Percentiles rank a stretch among this genome's conserved stretches.
phyloP scores from a whole-genome alignment of 2,113 vertebrate genomes.

The Balaeniceps rex region DNA sequence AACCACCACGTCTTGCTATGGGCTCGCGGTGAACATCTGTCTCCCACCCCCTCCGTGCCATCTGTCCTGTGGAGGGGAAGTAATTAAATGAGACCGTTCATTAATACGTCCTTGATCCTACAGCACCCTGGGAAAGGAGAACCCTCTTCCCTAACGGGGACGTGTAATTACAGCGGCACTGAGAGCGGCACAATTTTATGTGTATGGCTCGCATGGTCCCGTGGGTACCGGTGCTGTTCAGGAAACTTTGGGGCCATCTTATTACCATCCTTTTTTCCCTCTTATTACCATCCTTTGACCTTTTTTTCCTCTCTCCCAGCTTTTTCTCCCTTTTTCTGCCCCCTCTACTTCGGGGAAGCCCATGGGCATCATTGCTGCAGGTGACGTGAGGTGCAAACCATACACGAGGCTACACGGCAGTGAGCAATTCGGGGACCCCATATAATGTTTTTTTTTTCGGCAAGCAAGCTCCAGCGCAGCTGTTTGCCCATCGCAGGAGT shows the following conservation, averaged over 20 bases:
- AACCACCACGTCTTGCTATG: background rate
- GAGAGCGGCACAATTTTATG: background rate
- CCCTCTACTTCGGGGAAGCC: background rate
- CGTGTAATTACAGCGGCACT: background rate
- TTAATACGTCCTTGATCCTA: background rate
- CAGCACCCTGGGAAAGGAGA: background rate
- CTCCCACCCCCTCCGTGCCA: background rate
- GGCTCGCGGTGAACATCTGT: background rate
- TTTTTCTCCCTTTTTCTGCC: background rate
- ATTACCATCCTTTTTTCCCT: background rate
- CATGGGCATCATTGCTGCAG: rapidly evolving
- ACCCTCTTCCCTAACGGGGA: background rate
- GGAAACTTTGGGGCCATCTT: background rate
- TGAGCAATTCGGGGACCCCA: rapidly evolving
- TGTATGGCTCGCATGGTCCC: background rate
- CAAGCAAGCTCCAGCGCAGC: background rate
- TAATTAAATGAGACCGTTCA: background rate
- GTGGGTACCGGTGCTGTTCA: too few relatives aligned
- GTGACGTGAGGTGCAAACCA: background rate
- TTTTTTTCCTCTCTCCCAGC: background rate
- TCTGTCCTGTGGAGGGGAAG: background rate
- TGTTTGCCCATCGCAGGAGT: too few relatives aligned
- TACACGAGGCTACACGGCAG: rapidly evolving
- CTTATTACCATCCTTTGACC: background rate
- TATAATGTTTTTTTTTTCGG: rapidly evolving